These are phyloP conservation scores for Macrosiphum euphorbiae DNA, from an alignment of 2,888 invertebrate species.

Conservation along the genomic window DNA sequence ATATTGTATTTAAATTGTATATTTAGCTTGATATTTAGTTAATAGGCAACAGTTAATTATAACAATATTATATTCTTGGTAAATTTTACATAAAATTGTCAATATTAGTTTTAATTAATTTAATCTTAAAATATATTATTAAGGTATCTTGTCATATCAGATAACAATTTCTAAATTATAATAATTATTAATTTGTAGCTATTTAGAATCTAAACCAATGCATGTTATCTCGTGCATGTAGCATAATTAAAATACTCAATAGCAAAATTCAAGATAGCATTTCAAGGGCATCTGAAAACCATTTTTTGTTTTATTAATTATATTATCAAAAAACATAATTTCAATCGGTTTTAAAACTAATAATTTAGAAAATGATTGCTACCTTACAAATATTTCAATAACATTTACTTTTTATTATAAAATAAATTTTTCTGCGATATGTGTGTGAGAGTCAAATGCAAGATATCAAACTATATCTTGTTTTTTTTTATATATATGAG, in stretches of 20 bases:
- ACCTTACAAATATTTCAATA: neutral
- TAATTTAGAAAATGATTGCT: neutral
- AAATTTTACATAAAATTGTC: neutral
- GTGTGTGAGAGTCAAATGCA: neutral
- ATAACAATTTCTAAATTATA: neutral
- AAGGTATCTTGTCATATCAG: neutral
- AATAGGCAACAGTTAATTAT: neutral
- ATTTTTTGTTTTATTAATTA: neutral
- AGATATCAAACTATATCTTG: neutral
- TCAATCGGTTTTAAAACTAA: neutral
- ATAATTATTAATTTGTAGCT: neutral
- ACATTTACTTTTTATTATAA: neutral
- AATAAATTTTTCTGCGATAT: neutral
- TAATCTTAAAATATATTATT: neutral
- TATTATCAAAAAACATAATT: neutral
- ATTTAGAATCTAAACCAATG: neutral
- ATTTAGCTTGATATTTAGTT: neutral
- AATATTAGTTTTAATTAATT: neutral
- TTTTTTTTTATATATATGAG: neutral
- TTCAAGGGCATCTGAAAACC: neutral
- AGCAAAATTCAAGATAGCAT: neutral
- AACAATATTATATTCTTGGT: neutral
- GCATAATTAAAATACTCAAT: neutral
- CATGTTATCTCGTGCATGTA: neutral
- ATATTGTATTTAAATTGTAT: neutral